Base-by-base conservation (phyloP, 1,140 invertebrate genomes). In the Chymomyza costata region DNA sequence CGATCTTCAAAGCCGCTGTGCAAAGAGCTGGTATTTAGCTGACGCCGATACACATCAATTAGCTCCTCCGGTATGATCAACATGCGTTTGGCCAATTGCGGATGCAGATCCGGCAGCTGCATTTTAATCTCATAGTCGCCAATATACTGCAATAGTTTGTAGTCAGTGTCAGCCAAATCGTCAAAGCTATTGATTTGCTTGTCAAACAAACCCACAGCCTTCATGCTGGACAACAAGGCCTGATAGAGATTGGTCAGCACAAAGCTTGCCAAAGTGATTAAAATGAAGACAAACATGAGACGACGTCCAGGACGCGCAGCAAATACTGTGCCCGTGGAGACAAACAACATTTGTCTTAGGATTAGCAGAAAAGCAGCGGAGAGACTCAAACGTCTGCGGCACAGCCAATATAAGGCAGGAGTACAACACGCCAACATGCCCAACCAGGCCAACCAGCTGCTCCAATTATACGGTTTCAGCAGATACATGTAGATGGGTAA, bases 171-270 rank as follows among this genome's bases (percentile, higher is more conserved):
- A 1, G 58, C 46, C 7, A 71, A 47, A 14, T 78, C 73, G 6
- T 65, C 53, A 34, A 69, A 67, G 2, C 41, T 56, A 30, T 64
- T 63, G 10, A 76, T 46, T 25, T 66, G 66, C 16, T 32, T 62
- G 17, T 65, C 66, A 3, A 71, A 78, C 1, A 76, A 47, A 2
- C 66, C 62, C 1, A 62, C 51, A 5, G 71, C 48, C 31, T 53
- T 38, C 34, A 52, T 66, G 30, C 62, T 70, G 1, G 71, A 78
- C 0, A 76, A 37, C 30, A 70, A 37, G 0, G 71, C 71, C 38
- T 70, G 13, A 16, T 76, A 76, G 0, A 76, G 31, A 51, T 78
- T 78, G 10, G 71, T 78, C 0, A 78, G 10, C 28, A 78, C 58
- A 6, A 78, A 49, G 1, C 71, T 71, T 1, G 51, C 7, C 5